Conservation (phyloP, 1,140 invertebrate species). For the Drosophila grimshawi region DNA sequence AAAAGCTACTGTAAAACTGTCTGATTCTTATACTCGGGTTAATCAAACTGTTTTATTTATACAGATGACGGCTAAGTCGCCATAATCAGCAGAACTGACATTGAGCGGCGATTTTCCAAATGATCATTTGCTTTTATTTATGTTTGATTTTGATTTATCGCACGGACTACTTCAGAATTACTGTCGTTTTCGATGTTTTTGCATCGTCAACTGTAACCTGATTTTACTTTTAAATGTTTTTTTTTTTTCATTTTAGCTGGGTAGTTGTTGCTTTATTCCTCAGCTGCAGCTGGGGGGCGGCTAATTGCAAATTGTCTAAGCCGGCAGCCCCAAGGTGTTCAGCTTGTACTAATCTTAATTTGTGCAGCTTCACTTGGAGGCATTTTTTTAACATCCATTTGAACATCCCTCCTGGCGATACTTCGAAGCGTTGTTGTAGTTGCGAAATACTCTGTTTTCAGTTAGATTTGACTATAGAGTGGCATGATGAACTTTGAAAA, state of each 20-base stretch:
- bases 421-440: too few relatives aligned
- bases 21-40: too few relatives aligned
- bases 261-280: neutral
- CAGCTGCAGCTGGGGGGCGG: constrained; percentile 1
- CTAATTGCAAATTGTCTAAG: neutral
- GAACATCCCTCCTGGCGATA: neutral
- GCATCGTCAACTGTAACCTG: constrained; percentile 5
- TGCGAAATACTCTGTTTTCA: neutral
- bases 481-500: too few relatives aligned
- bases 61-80: too few relatives aligned
- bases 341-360: constrained; percentile 35
- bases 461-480: too few relatives aligned
- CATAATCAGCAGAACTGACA: too few relatives aligned
- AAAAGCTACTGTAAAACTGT: too few relatives aligned
- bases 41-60: too few relatives aligned
- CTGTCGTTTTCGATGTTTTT: neutral
- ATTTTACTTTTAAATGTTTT: constrained; percentile 23
- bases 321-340: constrained; percentile 25
- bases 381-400: neutral
- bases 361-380: constrained; percentile 24
- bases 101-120: too few relatives aligned
- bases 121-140: constrained; percentile 27
- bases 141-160: constrained; percentile 16
- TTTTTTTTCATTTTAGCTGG: neutral
- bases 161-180: neutral